Percentiles rank a stretch among this genome's conserved stretches.
These are phyloP conservation scores for Euglossa dilemma DNA, from an alignment of 1,140 invertebrate genomes.

Conservation along the genomic window DNA sequence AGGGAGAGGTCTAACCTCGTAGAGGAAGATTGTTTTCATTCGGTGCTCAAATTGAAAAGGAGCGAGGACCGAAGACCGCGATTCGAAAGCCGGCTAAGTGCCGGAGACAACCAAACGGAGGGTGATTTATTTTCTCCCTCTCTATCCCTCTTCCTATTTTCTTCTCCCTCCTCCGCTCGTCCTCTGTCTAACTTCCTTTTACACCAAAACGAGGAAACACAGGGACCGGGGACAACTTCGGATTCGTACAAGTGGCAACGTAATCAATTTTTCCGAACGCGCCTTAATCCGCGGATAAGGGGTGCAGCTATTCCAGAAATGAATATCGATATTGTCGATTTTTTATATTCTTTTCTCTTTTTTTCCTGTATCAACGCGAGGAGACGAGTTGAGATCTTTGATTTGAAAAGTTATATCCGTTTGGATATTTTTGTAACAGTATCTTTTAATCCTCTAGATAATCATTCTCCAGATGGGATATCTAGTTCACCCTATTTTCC, in stretches of 20 bases:
- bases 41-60: constrained; percentile 75
- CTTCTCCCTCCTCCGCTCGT: not conserved
- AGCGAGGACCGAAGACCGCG: constrained; percentile 68
- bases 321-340: too few species aligned
- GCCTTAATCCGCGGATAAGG: not conserved
- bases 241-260: constrained; percentile 34
- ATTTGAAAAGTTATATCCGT: too few species aligned
- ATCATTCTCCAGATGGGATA: too few species aligned
- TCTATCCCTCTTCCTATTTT: not conserved
- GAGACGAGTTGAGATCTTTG: too few species aligned
- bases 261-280: constrained; percentile 29
- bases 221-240: constrained; percentile 6
- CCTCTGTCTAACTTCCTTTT: constrained; percentile 14
- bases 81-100: constrained; percentile 69
- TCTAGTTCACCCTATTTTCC: too few species aligned
- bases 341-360: too few species aligned
- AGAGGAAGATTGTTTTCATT: constrained; percentile 75
- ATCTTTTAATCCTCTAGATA: too few species aligned
- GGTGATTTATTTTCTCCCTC: constrained; percentile 60
- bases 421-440: too few species aligned
- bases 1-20: constrained; percentile 64
- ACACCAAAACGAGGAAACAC: constrained; percentile 21
- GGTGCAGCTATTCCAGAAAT: not conserved
- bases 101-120: constrained; percentile 58
- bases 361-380: too few species aligned